Evolutionary conservation across 2,888 invertebrate genomes (phyloP).

Genomic region (Tenthredo amoena): DNA sequence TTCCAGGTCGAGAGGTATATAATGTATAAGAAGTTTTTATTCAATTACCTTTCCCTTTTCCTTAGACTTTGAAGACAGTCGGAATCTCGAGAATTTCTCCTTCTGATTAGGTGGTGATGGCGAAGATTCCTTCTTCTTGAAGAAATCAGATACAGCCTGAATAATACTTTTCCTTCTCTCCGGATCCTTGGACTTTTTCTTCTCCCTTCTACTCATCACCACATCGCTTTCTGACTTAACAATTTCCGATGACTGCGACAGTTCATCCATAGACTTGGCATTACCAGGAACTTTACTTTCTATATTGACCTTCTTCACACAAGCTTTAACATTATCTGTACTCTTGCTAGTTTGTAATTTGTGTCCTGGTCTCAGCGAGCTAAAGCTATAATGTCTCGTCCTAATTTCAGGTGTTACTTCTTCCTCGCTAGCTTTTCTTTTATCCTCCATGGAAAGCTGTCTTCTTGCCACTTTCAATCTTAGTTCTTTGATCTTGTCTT

Average conservation of each 20-base stretch:
- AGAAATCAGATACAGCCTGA: slow-evolving; percentile 91
- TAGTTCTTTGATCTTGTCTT: slow-evolving; percentile 82
- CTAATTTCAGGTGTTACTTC: slow-evolving; percentile 59
- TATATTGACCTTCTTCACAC: slow-evolving; percentile 66
- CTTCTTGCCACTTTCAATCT: slow-evolving; percentile 77
- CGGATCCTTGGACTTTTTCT: slow-evolving; percentile 82
- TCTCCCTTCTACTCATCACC: slow-evolving; percentile 73
- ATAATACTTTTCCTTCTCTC: slow-evolving; percentile 91
- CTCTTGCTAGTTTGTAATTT: slow-evolving; percentile 75
- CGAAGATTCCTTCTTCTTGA: slow-evolving; percentile 85
- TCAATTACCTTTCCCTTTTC: slow-evolving; percentile 83
- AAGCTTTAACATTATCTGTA: slow-evolving; percentile 73
- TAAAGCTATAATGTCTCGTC: slow-evolving; percentile 67
- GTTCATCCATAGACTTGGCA: slow-evolving; percentile 74
- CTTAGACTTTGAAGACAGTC: slow-evolving; percentile 83
- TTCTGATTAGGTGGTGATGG: slow-evolving; percentile 74
- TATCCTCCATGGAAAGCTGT: slow-evolving; percentile 72
- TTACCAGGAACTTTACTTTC: slow-evolving; percentile 63
- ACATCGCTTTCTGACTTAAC: slow-evolving; percentile 32
- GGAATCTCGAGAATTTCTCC: slow-evolving; percentile 81
- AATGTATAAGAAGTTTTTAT: not conserved
- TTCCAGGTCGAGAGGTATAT: slow-evolving; percentile 51
- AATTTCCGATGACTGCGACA: slow-evolving; percentile 61
- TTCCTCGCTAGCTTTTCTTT: slow-evolving; percentile 64
- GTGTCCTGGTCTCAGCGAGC: slow-evolving; percentile 58